Percentiles rank a stretch among this genome's conserved stretches.
phyloP scores from a whole-genome alignment of 2,888 invertebrate species.

The Acleris literana region DNA sequence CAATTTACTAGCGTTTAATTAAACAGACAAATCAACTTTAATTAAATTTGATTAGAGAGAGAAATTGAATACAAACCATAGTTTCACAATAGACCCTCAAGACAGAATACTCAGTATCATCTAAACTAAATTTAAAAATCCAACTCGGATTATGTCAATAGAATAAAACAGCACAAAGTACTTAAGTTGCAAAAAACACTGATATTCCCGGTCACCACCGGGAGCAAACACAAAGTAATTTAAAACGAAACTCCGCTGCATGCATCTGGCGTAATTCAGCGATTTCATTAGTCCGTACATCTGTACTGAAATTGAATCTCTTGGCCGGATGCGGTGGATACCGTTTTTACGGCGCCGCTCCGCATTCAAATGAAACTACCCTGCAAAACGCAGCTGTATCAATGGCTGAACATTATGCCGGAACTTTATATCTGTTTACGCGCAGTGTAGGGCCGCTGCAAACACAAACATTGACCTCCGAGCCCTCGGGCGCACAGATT shows the following conservation, averaged over 20 bases:
- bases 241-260: slow-evolving; percentile 23
- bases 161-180: not conserved
- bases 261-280: slow-evolving; percentile 30
- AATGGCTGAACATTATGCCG: not conserved
- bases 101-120: too few species aligned
- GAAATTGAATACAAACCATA: too few species aligned
- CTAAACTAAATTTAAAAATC: too few species aligned
- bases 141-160: too few species aligned
- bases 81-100: too few species aligned
- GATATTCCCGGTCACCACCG: slow-evolving; percentile 1
- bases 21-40: too few species aligned
- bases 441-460: slow-evolving; percentile 9
- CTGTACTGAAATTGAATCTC: slow-evolving; percentile 35
- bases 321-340: slow-evolving; percentile 15
- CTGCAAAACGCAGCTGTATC: not conserved
- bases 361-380: slow-evolving; percentile 24
- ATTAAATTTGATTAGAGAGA: too few species aligned
- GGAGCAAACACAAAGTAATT: slow-evolving; percentile 25
- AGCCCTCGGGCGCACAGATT: slow-evolving; percentile 22
- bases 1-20: too few species aligned
- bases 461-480: slow-evolving; percentile 28
- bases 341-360: slow-evolving; percentile 29
- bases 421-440: not conserved
- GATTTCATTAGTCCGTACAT: slow-evolving; percentile 34
- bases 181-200: slow-evolving; percentile 6